Conservation (phyloP, 2,797 vertebrate genomes). For the Artibeus lituratus region DNA sequence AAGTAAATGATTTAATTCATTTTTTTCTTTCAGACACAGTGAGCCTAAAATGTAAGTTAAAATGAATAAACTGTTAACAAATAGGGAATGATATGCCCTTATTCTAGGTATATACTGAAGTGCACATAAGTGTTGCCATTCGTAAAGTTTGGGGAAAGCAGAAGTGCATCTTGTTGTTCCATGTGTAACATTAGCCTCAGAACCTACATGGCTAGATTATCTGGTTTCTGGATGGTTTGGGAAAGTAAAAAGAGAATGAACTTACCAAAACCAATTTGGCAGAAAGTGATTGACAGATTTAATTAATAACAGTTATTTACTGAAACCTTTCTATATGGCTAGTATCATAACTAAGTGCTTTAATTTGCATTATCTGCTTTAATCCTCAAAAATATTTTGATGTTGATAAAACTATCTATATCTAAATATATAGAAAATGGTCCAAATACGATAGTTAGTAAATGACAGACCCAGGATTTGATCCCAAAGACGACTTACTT, state of each 20-base stretch:
- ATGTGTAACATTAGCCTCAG: background rate
- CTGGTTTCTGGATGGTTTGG: background rate
- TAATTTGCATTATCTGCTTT: background rate
- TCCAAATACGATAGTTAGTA: background rate
- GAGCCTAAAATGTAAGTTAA: background rate
- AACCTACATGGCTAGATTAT: background rate
- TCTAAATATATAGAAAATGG: background rate
- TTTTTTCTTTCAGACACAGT: background rate
- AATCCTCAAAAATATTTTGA: background rate
- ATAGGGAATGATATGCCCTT: background rate
- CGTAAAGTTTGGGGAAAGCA: background rate
- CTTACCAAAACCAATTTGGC: background rate
- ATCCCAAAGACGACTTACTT: background rate
- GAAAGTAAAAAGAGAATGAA: background rate
- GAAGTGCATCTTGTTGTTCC: background rate
- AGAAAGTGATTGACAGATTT: background rate
- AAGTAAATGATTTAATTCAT: background rate
- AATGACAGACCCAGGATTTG: background rate
- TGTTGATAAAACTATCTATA: background rate
- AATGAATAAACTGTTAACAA: background rate
- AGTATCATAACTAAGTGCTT: background rate
- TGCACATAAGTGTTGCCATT: background rate
- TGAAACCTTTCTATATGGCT: background rate
- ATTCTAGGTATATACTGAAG: background rate
- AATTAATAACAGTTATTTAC: background rate